Conservation (phyloP, 2,888 invertebrate species). For the Acheta domesticus region DNA sequence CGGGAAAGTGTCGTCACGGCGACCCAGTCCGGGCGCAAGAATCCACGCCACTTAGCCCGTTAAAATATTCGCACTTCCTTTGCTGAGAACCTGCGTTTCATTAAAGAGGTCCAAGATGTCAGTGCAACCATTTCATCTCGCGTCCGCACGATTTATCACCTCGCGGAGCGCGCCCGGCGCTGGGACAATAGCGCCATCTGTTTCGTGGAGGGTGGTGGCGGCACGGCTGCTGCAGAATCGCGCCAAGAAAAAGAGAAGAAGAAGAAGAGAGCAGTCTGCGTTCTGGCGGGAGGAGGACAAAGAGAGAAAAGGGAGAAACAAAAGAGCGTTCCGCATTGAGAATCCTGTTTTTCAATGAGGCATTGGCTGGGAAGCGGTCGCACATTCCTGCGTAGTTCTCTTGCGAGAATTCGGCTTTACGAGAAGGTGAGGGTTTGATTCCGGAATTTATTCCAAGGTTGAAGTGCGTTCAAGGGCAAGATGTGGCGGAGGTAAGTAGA, state of each 20-base stretch:
- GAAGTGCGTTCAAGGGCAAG: too few relatives aligned
- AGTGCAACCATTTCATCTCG: not conserved
- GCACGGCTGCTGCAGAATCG: not conserved
- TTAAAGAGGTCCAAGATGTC: not conserved
- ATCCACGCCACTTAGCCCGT: too few relatives aligned
- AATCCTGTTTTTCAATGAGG: conserved; percentile 11
- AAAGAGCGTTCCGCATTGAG: conserved; percentile 4
- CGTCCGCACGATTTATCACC: not conserved
- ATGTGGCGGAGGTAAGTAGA: too few relatives aligned
- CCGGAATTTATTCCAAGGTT: too few relatives aligned
- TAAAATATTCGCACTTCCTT: too few relatives aligned
- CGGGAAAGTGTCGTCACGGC: too few relatives aligned
- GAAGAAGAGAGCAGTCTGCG: not conserved
- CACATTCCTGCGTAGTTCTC: too few relatives aligned
- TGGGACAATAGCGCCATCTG: not conserved
- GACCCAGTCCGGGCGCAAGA: too few relatives aligned
- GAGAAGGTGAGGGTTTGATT: too few relatives aligned
- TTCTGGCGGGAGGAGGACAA: not conserved
- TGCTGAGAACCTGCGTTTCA: too few relatives aligned
- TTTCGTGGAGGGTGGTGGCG: not conserved
- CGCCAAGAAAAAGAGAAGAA: not conserved
- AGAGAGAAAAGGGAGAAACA: not conserved
- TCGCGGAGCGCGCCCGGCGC: not conserved
- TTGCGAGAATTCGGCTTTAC: too few relatives aligned
- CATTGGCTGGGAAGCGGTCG: not conserved